Conservation (phyloP, 2,113 vertebrate species). For the Neomonachus schauinslandi region DNA sequence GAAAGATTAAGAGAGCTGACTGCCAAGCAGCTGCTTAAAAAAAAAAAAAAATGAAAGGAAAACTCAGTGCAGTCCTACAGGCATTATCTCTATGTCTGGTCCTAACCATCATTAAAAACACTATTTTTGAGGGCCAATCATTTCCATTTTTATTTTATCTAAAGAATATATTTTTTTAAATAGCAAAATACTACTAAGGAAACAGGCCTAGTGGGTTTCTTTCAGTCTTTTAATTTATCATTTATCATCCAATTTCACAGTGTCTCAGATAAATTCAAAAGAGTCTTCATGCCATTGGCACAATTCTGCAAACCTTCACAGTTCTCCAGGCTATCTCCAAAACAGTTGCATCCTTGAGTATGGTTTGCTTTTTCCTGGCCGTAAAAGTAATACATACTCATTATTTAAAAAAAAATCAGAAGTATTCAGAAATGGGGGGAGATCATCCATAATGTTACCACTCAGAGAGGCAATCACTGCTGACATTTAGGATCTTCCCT, state of each 20-base stretch:
- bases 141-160: not conserved
- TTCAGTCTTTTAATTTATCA: not conserved
- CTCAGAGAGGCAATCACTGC: not conserved
- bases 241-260: not conserved
- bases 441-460: not conserved
- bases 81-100: not conserved
- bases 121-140: not conserved
- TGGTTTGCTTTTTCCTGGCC: not conserved
- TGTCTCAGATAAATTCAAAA: not conserved
- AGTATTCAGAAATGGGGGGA: constrained; percentile 6
- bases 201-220: not conserved
- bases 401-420: not conserved
- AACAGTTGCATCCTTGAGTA: not conserved
- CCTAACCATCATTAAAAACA: not conserved
- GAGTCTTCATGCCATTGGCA: not conserved
- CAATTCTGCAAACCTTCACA: not conserved
- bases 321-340: not conserved
- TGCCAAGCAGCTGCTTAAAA: constrained; percentile 48
- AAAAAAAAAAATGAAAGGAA: constrained; percentile 23
- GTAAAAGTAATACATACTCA: not conserved
- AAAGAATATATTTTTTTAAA: constrained; percentile 4
- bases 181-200: not conserved
- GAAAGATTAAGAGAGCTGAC: constrained; percentile 54
- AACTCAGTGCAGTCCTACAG: not conserved
- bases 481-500: not conserved